Evolutionary conservation across 1,140 invertebrate species (phyloP), one percentile per base, ranked within the genome.

Genomic region (Drosophila kurseongensis): DNA sequence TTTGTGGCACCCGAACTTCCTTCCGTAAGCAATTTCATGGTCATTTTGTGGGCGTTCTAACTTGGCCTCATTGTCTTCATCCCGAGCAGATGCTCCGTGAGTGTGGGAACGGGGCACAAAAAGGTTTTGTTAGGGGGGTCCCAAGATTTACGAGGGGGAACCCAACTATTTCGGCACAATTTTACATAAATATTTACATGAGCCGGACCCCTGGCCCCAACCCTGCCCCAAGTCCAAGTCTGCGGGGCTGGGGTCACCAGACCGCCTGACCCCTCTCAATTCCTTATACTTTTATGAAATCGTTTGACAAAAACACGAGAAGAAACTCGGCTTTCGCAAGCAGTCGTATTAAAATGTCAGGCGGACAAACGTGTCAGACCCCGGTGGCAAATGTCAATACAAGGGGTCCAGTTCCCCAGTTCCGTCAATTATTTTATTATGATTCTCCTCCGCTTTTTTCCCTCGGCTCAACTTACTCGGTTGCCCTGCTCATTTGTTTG

Each of bases 1-100:
- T 89, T 88, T 88, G 80, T 89, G 84, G 73, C 84, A 88, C 44
- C 62, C 76, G 80, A 78, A 88, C 84, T 88, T 88, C 72, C 83
- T 86, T 86, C 83, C 84, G 84, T 75, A 72, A 83, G 80, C 80
- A 84, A 88, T 89, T 89, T 89, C 80, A 88, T 88, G 84, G 67
- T 88, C 84, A 88, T 83, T 88, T 78, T 88, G 84, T 84, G 84
- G 84, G 84, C 84, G 84, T 84, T 78, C 29, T 71, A 63, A 79
- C 68, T 77, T 62, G 83, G 67, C 59, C 69, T 75, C 71, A 86
- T 86, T 86, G 83, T 86, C 59, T 58, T 52, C 23, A 16, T 14
- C 16, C 44, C 29, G 52, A 45, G 59, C 82, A 80, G 66, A 80
- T 85, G 77, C 56, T 55, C 41, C 3, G 6, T 32, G 7, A 10